Conservation (phyloP, 2,888 invertebrate species). For the Stenotaenia linearis region DNA sequence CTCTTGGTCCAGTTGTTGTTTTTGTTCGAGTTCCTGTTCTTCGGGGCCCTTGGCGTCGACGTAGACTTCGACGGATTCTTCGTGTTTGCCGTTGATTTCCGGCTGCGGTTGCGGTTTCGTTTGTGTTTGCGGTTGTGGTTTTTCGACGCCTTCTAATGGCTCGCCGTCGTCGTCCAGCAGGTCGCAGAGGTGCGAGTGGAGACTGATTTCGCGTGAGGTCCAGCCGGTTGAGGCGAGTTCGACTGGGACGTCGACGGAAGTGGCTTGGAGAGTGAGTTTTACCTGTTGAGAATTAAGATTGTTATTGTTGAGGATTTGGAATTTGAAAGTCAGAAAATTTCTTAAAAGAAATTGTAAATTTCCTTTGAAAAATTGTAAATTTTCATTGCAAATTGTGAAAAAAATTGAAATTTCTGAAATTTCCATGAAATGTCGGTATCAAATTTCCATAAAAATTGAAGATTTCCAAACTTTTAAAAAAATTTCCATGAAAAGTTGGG, state of each 20-base stretch:
- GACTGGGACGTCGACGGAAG: slow-evolving; percentile 28
- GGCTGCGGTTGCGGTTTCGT: background rate
- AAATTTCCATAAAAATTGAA: too few relatives aligned
- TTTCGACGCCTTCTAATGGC: background rate
- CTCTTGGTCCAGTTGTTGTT: too few relatives aligned
- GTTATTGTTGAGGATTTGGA: too few relatives aligned
- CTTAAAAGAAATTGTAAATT: too few relatives aligned
- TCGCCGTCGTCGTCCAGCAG: slow-evolving; percentile 21
- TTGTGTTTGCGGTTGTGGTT: background rate
- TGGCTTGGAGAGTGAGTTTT: slow-evolving; percentile 26
- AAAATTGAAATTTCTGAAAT: too few relatives aligned
- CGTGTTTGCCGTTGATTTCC: background rate
- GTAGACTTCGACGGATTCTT: background rate
- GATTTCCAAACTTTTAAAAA: too few relatives aligned
- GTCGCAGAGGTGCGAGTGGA: slow-evolving; percentile 28
- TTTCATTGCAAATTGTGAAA: too few relatives aligned
- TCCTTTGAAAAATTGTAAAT: too few relatives aligned
- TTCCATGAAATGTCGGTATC: too few relatives aligned
- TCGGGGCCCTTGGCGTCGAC: background rate
- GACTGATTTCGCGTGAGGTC: slow-evolving; percentile 31
- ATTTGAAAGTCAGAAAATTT: too few relatives aligned
- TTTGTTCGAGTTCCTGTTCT: background rate
- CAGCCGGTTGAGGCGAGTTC: slow-evolving; percentile 28
- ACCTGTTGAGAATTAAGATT: too few relatives aligned
- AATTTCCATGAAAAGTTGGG: too few relatives aligned